Evolutionary conservation across 2,888 invertebrate genomes (phyloP), one percentile per base, ranked within the genome.

Genomic region (Onthophagus sagittarius): DNA sequence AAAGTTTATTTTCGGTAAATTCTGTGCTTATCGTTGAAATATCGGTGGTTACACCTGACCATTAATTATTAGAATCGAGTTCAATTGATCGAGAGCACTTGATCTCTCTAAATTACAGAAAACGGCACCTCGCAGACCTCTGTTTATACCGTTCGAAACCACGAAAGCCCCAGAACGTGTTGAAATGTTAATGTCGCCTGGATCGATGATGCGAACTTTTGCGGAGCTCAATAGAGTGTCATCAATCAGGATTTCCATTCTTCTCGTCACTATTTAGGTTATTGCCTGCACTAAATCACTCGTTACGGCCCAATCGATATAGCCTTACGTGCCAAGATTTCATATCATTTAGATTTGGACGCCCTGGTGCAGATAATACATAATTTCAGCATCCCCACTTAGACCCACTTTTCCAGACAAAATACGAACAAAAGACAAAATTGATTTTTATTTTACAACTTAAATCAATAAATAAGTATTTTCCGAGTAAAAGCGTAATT

Each of bases 221-320:
- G 5, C 67, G n/a, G 32, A 31, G 23, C 65, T 71, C 65, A 73
- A 73, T 73, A 62, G 71, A 32, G 70, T 15, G 73, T 71, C 73
- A 73, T 73, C 73, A 73, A 73, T 73, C 73, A 73, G 65, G 65
- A 65, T 65, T 71, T 73, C 71, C 71, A 67, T 67, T 67, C 67
- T 67, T 32, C 32, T 67, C 32, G 67, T 32, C 32, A 67, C 67
- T 67, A 67, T 67, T 67, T 67, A 23, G 67, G 32, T 67, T 67
- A 67, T 67, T 67, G 32, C 67, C 32, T 67, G 31, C 31, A 67
- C 32, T 67, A 23, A 67, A n/a, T 7, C 67, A n/a, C n/a, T 23
- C 31, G 67, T 5, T n/a, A 31, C 23, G 23, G 32, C 23, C 23
- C 39, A 53, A 53, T 53, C 39, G 39, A 53, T 53, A 53, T 53